Evolutionary conservation across 2,888 invertebrate genomes (phyloP), one percentile per base, ranked within the genome.

Genomic region (Chymomyza caudatula): DNA sequence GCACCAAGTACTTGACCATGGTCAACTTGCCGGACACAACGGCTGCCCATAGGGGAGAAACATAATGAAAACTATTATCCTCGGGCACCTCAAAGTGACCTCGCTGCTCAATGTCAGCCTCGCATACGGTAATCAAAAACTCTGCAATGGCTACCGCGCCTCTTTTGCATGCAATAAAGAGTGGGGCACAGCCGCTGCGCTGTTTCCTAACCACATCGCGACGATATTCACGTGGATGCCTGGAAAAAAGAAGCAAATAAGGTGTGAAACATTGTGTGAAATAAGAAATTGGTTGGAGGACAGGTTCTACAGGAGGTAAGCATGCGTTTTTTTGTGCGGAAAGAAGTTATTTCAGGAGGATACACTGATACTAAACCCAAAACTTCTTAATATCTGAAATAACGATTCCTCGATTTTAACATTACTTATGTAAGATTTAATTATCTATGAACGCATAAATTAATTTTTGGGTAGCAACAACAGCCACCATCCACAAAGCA

Each of bases 31-130:
- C 97, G 4, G 95, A 94, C 1, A 97, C 97, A 3, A 97, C 95
- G 1, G 97, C 97, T 91, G 95, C 95, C 98, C 98, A 98, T 66
- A 98, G 91, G 25, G 97, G 97, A 13, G 97, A 96, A 2, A 96
- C 97, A 84, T 92, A 92, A 91, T 97, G 97, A 74, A 90, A 89
- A 58, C 90, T 89, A 88, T 93, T 93, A 88, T 97, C 97, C 89
- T 96, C 96, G 8, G 94, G 93, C 54, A 96, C 95, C 91, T 96
- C 96, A 89, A 95, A 97, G 69, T 94, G 91, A 44, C 97, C 97
- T 80, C 94, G 92, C 90, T 96, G 96, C 91, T 98, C 97, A 17
- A 97, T 92, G 86, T 96, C 94, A 0, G 97, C 97, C 84, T 92
- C 92, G 90, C 97, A 97, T 63, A 94, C 93, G 64, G 93, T 93